These are phyloP conservation scores for Pteropus rufus DNA, from an alignment of 2,797 vertebrate species.

Conservation along the genomic window DNA sequence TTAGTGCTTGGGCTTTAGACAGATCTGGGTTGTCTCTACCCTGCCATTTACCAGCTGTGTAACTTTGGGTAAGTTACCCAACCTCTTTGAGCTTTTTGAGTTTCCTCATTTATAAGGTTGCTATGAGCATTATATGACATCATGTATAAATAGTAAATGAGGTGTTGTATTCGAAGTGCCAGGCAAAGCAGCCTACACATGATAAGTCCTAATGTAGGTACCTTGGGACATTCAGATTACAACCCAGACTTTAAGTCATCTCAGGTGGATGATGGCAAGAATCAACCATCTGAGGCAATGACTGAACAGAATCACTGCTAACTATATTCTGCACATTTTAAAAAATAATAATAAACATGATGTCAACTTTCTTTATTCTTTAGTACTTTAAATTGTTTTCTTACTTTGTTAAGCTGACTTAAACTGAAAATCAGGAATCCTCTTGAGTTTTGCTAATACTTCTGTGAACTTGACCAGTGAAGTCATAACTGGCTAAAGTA, in stretches of 20 bases:
- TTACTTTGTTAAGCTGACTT: not conserved
- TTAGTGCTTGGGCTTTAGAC: not conserved
- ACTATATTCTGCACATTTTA: not conserved
- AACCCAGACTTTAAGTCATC: not conserved
- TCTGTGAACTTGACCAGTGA: not conserved
- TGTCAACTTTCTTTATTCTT: not conserved
- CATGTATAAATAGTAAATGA: not conserved
- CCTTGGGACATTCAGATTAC: not conserved
- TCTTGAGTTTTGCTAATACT: slow-evolving; percentile 12
- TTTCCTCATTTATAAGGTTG: not conserved
- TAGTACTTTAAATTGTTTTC: not conserved
- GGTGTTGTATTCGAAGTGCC: not conserved
- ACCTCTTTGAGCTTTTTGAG: not conserved
- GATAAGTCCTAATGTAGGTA: not conserved
- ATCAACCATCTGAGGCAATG: not conserved
- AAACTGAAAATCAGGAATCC: slow-evolving; percentile 16
- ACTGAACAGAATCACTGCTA: not conserved
- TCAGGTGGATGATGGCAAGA: not conserved
- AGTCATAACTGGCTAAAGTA: not conserved
- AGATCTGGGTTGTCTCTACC: not conserved
- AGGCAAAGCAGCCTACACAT: not conserved
- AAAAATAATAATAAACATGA: not conserved
- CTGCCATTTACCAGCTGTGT: not conserved
- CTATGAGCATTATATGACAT: not conserved
- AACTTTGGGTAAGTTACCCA: not conserved